Evolutionary conservation across 2,113 vertebrate genomes (phyloP), one percentile per base, ranked within the genome.

Genomic region (Psittacula cyanocephala): DNA sequence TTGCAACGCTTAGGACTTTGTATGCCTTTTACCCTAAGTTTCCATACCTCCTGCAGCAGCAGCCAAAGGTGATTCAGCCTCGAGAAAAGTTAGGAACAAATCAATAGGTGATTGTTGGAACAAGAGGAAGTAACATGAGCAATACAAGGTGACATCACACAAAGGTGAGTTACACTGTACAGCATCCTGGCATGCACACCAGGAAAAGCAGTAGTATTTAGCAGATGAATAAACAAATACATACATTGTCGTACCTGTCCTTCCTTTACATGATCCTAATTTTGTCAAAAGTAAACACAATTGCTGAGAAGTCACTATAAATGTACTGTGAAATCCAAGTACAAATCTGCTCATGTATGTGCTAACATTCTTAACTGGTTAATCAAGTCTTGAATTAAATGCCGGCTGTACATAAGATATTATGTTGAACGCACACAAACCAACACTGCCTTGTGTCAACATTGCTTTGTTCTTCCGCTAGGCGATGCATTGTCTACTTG

Each of bases 211-310:
- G 68, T 62, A 69, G 5, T 13, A 67, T 62, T 87, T 28, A 88
- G 29, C 10, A 86, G 49, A 49, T 76, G 37, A 77, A 88, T 33
- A 67, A 67, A 29, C 52, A 74, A 65, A 65, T 22, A 53, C 8
- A 12, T 70, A 52, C 2, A 4, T 15, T 44, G 28, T 24, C 0
- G 0, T 41, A 43, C 9, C 22, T 3, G 0, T 62, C 28, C 24
- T 86, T 69, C 71, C 31, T 62, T 57, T n/a, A 47, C 0, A 1
- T 13, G 20, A 85, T 22, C 35, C 63, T 72, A 65, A 57, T 89
- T 57, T 52, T 37, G 31, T 13, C 47, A 18, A 31, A 71, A 46
- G 33, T 71, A 64, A 93, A 63, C 47, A 52, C 14, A 70, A 9
- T 52, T 59, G 28, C 59, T 50, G 16, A 70, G 53, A 85, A 88